Base-by-base conservation (phyloP, 2,888 invertebrate genomes). In the Cheiracanthium punctorium region DNA sequence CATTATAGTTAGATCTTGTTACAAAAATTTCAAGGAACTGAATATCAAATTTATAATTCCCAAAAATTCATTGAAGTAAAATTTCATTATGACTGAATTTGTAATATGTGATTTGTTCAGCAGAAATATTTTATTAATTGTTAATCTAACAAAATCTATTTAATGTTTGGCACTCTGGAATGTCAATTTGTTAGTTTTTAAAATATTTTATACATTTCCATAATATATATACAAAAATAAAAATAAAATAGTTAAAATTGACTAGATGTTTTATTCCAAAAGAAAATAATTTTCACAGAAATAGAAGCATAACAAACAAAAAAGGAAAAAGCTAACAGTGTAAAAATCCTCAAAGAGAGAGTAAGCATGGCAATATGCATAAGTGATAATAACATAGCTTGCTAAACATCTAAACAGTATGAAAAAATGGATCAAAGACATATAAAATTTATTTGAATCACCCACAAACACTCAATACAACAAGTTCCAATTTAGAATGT, bases 401-500 rank as follows among this genome's bases (percentile, higher is more conserved):
- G 24, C 43, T n/a, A n/a, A 58, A 58, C 58, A 58, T 58, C 58
- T 58, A 58, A 58, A 24, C 24, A 24, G 24, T 58, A 5, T 24
- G 58, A 58, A 24, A 58, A 24, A 58, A 48, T 17, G 17, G 10
- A 58, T 37, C 10, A 37, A 37, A 10, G 37, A 7, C 10, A 37
- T 10, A 37, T 37, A 58, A 14, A 69, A 33, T 32, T 69, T 69
- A 69, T n/a, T 69, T 7, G 33, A 69, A 33, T 69, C 69, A 69
- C 69, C 20, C 33, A 33, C 69, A 69, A 24, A 69, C 33, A 69
- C 24, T 69, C 69, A 69, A 69, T 69, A 69, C 33, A 69, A 33
- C 69, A 32, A 67, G 30, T n/a, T 12, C 30, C 30, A n/a, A 67
- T 14, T 1, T 29, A 14, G 14, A 67, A 14, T 20, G 7, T n/a